Evolutionary conservation across 1,140 invertebrate genomes (phyloP).

Genomic region (Brachionus koreanus): DNA sequence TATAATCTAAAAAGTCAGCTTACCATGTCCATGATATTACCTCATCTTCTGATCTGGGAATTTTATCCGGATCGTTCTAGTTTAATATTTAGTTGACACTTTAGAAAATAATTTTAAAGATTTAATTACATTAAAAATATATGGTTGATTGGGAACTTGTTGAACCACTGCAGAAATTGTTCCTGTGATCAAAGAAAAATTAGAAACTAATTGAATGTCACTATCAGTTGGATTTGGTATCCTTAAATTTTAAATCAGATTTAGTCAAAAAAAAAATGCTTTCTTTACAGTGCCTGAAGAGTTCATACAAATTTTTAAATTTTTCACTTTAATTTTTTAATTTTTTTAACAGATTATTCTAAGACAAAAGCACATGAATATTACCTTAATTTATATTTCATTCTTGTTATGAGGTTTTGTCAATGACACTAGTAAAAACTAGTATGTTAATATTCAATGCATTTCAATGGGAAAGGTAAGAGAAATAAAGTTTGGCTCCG

Average conservation of each 20-base stretch:
- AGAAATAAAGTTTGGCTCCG: too few species aligned
- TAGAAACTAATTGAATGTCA: slow-evolving; percentile 48
- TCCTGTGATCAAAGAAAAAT: slow-evolving; percentile 49
- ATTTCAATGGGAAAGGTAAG: too few species aligned
- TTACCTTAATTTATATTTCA: too few species aligned
- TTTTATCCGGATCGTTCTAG: slow-evolving; percentile 50
- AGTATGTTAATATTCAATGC: too few species aligned
- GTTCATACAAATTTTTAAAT: too few species aligned
- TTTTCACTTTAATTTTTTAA: too few species aligned
- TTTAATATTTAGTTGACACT: background rate
- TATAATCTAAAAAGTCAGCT: background rate
- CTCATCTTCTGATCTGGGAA: slow-evolving; percentile 48
- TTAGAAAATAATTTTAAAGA: background rate
- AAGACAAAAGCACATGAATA: too few species aligned
- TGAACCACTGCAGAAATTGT: slow-evolving; percentile 48
- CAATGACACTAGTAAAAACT: too few species aligned
- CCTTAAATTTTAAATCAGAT: background rate
- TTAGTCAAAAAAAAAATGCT: too few species aligned
- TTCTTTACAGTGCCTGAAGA: too few species aligned
- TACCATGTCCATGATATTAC: slow-evolving; percentile 52
- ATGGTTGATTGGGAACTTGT: slow-evolving; percentile 52
- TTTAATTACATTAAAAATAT: slow-evolving; percentile 49
- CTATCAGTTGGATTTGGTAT: slow-evolving; percentile 47
- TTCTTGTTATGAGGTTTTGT: too few species aligned
- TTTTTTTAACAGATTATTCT: too few species aligned